Evolutionary conservation across 2,797 vertebrate species (phyloP).

Genomic region (Mico argentatus): DNA sequence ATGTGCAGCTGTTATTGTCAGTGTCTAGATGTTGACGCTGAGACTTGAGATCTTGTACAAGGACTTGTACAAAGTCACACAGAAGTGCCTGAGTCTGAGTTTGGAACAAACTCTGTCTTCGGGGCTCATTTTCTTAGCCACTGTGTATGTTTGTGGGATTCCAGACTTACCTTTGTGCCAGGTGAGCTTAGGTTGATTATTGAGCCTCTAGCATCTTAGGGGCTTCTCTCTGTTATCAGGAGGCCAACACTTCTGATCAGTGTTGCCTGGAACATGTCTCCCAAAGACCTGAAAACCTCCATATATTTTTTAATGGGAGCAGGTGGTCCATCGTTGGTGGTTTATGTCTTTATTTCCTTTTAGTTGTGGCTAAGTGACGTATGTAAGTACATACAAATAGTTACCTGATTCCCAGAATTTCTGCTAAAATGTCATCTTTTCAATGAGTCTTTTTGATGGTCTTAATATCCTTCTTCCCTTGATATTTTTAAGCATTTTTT

Average conservation of each 20-base stretch:
- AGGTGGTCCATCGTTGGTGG: neutral
- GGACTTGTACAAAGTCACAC: neutral
- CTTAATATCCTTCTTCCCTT: neutral
- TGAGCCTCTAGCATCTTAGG: fast-evolving
- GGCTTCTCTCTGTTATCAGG: neutral
- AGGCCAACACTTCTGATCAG: neutral
- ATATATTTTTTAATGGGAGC: neutral
- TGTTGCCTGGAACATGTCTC: neutral
- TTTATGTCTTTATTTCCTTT: neutral
- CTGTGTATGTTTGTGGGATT: neutral
- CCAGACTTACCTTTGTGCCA: neutral
- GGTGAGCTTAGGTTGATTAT: neutral
- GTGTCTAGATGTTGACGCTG: neutral
- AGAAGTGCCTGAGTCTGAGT: neutral
- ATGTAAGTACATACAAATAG: neutral
- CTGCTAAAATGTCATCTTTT: neutral
- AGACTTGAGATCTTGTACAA: neutral
- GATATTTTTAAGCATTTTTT: neutral
- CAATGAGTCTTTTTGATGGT: neutral
- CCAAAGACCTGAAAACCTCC: neutral
- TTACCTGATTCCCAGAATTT: neutral
- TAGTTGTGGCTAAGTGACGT: neutral
- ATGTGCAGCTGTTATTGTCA: neutral
- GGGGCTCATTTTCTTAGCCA: neutral
- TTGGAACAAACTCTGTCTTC: neutral